These are phyloP conservation scores for Pectinophora gossypiella DNA, from an alignment of 1,140 invertebrate species.

Conservation along the genomic window DNA sequence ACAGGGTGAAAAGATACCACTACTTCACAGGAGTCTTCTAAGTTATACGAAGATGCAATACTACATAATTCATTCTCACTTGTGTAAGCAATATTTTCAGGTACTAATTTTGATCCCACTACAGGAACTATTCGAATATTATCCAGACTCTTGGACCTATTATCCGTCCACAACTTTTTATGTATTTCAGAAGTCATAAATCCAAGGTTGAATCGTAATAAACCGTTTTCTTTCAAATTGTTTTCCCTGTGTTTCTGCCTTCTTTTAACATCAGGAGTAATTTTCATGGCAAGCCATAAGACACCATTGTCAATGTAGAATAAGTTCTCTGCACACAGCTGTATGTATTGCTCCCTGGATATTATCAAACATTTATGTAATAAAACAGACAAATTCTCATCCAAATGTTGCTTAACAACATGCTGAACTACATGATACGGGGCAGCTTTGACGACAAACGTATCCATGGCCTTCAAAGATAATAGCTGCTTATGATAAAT, in stretches of 20 bases:
- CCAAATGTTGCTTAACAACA: slow-evolving; percentile 33
- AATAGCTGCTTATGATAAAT: slow-evolving; percentile 30
- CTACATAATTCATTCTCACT: slow-evolving; percentile 55
- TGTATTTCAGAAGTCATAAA: slow-evolving; percentile 57
- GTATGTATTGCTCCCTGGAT: slow-evolving; percentile 48
- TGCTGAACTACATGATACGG: slow-evolving; percentile 29
- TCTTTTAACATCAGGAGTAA: slow-evolving; percentile 37
- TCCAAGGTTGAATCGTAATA: slow-evolving; percentile 38
- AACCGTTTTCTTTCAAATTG: slow-evolving; percentile 20
- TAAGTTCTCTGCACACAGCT: slow-evolving; percentile 54
- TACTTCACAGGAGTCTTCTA: slow-evolving; percentile 29
- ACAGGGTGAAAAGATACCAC: slow-evolving; percentile 50
- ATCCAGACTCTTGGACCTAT: slow-evolving; percentile 18
- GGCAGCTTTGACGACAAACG: slow-evolving; percentile 36
- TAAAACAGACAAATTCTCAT: slow-evolving; percentile 37
- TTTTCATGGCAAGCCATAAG: slow-evolving; percentile 53
- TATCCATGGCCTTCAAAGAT: slow-evolving; percentile 28
- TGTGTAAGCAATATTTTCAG: slow-evolving; percentile 34
- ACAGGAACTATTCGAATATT: slow-evolving; percentile 53
- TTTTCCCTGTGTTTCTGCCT: slow-evolving; percentile 30
- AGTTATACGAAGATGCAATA: slow-evolving; percentile 41
- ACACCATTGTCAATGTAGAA: slow-evolving; percentile 61
- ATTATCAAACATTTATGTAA: slow-evolving; percentile 56
- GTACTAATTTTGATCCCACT: slow-evolving; percentile 45
- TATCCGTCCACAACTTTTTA: slow-evolving; percentile 43